Conservation (phyloP, 2,888 invertebrate species). For the Temnothorax ravouxi region DNA sequence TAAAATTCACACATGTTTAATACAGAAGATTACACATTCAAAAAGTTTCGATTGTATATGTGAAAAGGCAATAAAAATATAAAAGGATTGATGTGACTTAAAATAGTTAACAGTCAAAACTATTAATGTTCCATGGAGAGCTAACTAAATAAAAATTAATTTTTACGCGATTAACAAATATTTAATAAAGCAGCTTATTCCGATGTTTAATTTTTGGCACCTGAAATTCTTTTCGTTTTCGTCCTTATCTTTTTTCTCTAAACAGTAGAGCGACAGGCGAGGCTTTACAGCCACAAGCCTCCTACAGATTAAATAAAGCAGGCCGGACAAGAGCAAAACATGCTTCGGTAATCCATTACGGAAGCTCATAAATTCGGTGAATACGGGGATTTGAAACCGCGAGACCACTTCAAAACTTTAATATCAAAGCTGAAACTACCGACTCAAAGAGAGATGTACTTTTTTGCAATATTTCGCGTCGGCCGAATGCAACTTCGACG, state of each 20-base stretch:
- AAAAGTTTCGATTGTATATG: not conserved
- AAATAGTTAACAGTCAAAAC: not conserved
- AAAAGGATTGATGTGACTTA: not conserved
- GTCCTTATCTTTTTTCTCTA: not conserved
- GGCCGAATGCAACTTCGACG: constrained; percentile 33
- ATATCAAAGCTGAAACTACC: constrained; percentile 81
- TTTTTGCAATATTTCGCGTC: constrained; percentile 26
- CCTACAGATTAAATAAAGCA: not conserved
- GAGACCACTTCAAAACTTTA: constrained; percentile 71
- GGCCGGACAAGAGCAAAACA: constrained; percentile 69
- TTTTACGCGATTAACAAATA: not conserved
- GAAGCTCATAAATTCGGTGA: constrained; percentile 57
- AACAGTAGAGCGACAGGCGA: not conserved
- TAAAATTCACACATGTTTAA: not conserved
- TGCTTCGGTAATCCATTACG: constrained; percentile 73
- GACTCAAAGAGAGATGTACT: constrained; percentile 63
- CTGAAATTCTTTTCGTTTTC: not conserved
- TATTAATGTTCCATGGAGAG: not conserved
- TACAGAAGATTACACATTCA: not conserved
- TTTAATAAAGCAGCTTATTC: not conserved
- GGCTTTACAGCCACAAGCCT: not conserved
- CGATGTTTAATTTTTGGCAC: not conserved
- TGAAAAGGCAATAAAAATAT: not conserved
- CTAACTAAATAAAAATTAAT: not conserved
- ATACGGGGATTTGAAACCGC: constrained; percentile 66